These are phyloP conservation scores for Scatophagus argus DNA, from an alignment of 2,113 vertebrate species.

Conservation along the genomic window DNA sequence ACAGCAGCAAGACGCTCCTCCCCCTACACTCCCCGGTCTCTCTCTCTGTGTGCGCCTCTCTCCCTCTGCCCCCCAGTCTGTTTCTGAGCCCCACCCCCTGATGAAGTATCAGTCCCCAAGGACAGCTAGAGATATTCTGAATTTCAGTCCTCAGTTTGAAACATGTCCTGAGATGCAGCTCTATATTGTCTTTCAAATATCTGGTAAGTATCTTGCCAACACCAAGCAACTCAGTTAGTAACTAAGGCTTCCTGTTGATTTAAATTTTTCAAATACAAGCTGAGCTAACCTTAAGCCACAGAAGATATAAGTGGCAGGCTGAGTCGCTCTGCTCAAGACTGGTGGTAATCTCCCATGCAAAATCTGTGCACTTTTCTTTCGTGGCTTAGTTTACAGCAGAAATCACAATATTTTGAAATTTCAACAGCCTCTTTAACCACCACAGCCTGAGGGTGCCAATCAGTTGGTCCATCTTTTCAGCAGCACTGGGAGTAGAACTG, in stretches of 20 bases:
- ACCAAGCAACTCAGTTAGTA: not conserved
- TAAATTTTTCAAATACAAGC: not conserved
- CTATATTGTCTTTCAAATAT: not conserved
- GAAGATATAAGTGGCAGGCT: not conserved
- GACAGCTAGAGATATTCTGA: not conserved
- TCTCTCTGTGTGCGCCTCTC: slow-evolving; percentile 17
- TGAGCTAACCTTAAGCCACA: not conserved
- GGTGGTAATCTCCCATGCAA: too few species aligned
- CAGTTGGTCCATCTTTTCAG: not conserved
- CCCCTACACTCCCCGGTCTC: slow-evolving; percentile 19
- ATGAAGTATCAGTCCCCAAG: not conserved
- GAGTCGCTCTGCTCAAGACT: not conserved
- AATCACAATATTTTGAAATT: not conserved
- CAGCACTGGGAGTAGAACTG: not conserved
- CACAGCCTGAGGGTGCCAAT: not conserved
- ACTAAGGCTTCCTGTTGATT: not conserved
- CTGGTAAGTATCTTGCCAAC: not conserved
- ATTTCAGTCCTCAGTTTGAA: too few species aligned
- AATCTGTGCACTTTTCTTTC: not conserved
- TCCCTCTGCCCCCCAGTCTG: not conserved
- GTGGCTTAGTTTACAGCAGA: too few species aligned
- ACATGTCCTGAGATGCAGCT: not conserved
- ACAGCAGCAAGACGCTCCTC: slow-evolving; percentile 28
- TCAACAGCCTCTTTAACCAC: not conserved
- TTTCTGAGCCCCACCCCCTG: not conserved